Base-by-base conservation (phyloP, 2,113 vertebrate genomes). In the Oostethus manadensis region DNA sequence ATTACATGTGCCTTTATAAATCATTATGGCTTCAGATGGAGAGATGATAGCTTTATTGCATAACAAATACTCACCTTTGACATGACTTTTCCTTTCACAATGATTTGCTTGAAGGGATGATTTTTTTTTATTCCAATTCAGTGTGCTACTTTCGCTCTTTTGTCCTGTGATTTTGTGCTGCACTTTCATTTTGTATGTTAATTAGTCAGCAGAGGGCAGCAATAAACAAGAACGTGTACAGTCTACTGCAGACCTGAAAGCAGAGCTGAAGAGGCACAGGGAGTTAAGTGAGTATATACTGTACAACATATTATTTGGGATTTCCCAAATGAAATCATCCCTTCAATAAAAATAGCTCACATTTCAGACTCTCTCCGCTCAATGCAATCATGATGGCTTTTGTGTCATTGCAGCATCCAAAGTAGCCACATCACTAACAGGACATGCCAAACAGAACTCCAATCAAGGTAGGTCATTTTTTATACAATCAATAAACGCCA, bases 131-230 rank as follows among this genome's bases (percentile, higher is more conserved):
- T 67, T 71, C 16, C n/a, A 61, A 8, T 20, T 14, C 21, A 21
- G 22, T 13, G n/a, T 44, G 11, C 7, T 60, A n/a, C 46, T 58
- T 54, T 22, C 4, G 21, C 15, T 42, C 43, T 1, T 40, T 61
- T 64, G 50, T 40, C 18, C n/a, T 43, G 15, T 33, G 29, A 33
- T 62, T 8, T 54, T 43, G 4, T 49, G 10, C 16, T 23, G 22
- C 20, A 50, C 13, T 49, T 6, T 51, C 2, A 50, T 23, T 33
- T 44, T 76, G 23, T 74, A 54, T 79, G 70, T 57, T 64, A 48
- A 76, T 62, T 63, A 94, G 93, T 88, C 94, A 90, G 85, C 91
- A 89, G 90, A 92, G 89, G 89, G 90, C 94, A 94, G 85, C 72
- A 91, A 84, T 87, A 90, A 96, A 92, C 92, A 95, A 84, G 89